Conservation (phyloP, 2,113 vertebrate species). For the Corydoras maculifer region DNA sequence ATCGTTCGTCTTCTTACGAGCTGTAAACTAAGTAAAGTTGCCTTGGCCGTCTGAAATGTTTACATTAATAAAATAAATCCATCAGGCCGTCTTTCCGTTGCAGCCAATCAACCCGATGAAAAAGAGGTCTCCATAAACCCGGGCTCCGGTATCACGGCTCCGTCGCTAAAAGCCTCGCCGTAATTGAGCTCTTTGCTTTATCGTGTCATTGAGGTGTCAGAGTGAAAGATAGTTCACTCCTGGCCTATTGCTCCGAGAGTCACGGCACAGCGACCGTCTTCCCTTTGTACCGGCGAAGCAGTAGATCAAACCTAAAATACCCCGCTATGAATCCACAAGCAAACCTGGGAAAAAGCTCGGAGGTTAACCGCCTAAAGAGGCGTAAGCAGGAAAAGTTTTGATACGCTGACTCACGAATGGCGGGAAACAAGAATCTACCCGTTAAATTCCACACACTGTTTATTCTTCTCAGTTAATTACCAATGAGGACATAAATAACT, state of each 20-base stretch:
- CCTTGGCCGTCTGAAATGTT: neutral
- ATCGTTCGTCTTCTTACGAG: too few relatives aligned
- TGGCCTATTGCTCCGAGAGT: constrained; percentile 10
- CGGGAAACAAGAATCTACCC: constrained; percentile 15
- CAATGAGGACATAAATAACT: constrained; percentile 18
- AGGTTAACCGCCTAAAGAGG: too few relatives aligned
- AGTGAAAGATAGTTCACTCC: constrained; percentile 5
- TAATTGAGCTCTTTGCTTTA: constrained; percentile 20
- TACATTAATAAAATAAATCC: constrained; percentile 18
- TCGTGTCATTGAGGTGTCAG: constrained; percentile 10
- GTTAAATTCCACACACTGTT: constrained; percentile 17
- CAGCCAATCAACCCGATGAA: constrained; percentile 18
- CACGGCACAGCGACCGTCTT: neutral
- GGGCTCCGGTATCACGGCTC: neutral
- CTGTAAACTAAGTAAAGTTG: too few relatives aligned
- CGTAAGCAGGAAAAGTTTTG: neutral
- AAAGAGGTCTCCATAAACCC: constrained; percentile 3
- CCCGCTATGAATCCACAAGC: neutral
- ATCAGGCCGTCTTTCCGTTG: neutral
- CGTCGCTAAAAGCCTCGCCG: neutral
- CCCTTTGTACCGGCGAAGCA: neutral
- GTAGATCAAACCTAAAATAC: constrained; percentile 10
- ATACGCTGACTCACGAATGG: neutral
- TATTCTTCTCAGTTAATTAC: constrained; percentile 13
- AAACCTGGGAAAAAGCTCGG: neutral